Evolutionary conservation across 2,888 invertebrate species (phyloP).

Genomic region (Anoncus sp.): DNA sequence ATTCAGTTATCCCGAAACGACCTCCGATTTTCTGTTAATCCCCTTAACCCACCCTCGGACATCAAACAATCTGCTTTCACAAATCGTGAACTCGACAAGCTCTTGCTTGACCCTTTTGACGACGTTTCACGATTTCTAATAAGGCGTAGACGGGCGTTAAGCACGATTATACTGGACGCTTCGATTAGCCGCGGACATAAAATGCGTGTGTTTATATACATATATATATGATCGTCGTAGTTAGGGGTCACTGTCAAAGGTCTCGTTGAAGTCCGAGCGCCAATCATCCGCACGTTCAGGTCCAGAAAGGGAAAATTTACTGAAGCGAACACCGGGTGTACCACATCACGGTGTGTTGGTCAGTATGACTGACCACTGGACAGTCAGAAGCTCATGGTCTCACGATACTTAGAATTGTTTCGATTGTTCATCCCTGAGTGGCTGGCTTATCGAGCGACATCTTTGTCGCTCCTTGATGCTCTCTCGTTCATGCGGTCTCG

Average conservation of each 20-base stretch:
- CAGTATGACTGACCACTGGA: conserved; percentile 56
- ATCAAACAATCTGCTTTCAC: conserved; percentile 19
- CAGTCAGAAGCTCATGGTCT: conserved; percentile 71
- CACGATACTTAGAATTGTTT: conserved; percentile 79
- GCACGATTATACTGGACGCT: conserved; percentile 51
- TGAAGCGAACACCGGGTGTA: conserved; percentile 46
- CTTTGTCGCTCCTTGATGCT: conserved; percentile 20
- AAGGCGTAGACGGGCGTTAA: conserved; percentile 41
- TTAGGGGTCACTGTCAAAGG: conserved; percentile 39
- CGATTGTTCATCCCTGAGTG: conserved; percentile 69
- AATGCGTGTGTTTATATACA: not conserved
- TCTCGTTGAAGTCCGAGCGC: conserved; percentile 30
- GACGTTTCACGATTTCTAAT: conserved; percentile 49
- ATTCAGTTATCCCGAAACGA: conserved; percentile 25
- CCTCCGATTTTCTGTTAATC: conserved; percentile 6
- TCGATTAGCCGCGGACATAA: conserved; percentile 62
- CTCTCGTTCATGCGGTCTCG: conserved; percentile 41
- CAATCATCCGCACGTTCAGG: conserved; percentile 46
- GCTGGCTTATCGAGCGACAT: conserved; percentile 75
- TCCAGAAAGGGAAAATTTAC: conserved; percentile 48
- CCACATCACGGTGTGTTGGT: conserved; percentile 35
- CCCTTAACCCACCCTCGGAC: not conserved
- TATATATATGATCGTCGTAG: conserved; percentile 3
- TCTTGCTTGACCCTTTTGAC: conserved; percentile 54
- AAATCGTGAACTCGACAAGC: conserved; percentile 27